Conservation (phyloP, 1,140 invertebrate genomes). For the Colletes gigas region DNA sequence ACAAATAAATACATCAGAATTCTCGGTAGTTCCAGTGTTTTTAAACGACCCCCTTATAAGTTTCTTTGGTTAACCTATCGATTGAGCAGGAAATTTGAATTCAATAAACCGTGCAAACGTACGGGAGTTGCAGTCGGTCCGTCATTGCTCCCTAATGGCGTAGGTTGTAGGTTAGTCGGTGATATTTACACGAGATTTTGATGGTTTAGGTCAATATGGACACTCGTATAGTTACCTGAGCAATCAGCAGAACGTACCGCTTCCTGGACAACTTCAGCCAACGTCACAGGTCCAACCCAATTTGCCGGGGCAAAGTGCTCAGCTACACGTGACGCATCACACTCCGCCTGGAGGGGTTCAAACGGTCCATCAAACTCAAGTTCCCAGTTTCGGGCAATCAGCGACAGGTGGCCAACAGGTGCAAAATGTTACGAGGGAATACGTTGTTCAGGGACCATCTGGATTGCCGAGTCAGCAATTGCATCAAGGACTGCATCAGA, state of each 20-base stretch:
- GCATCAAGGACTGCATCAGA: slow-evolving; percentile 69
- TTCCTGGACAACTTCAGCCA: slow-evolving; percentile 76
- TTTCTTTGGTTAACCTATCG: no score
- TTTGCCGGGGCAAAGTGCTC: slow-evolving; percentile 76
- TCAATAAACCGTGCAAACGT: no score
- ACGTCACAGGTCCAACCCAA: slow-evolving; percentile 72
- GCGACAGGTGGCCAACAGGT: slow-evolving; percentile 66
- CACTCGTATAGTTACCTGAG: slow-evolving; percentile 74
- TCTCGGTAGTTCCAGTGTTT: no score
- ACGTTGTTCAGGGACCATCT: slow-evolving; percentile 69
- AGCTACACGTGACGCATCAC: slow-evolving; percentile 78
- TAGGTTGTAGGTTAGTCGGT: no score
- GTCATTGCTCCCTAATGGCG: no score
- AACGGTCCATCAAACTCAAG: slow-evolving; percentile 78
- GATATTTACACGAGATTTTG: background rate
- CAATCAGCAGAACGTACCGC: slow-evolving; percentile 72
- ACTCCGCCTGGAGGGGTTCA: slow-evolving; percentile 76
- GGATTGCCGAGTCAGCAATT: slow-evolving; percentile 65
- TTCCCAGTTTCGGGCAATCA: slow-evolving; percentile 71
- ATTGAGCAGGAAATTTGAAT: no score
- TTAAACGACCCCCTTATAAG: no score
- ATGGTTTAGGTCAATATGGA: slow-evolving; percentile 70
- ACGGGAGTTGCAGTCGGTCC: no score
- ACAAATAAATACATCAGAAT: no score
- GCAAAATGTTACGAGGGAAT: slow-evolving; percentile 71